Evolutionary conservation across 2,888 invertebrate species (phyloP), one percentile per base, ranked within the genome.

Genomic region (Drosophila fulvimacula): DNA sequence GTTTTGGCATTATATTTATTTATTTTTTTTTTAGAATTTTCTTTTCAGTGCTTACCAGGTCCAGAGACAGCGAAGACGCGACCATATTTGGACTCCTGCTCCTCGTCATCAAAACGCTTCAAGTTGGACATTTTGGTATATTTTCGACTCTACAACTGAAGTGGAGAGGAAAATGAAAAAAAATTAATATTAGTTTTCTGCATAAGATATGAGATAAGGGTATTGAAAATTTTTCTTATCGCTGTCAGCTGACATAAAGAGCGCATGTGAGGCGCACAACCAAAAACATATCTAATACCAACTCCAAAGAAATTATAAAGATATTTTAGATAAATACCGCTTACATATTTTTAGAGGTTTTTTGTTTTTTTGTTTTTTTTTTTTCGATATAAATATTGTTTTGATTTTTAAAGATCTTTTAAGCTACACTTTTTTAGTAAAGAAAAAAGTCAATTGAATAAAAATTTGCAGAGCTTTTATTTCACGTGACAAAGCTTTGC

Each of bases 31-130:
- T 21, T 7, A 10, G 6, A 5, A n/a, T 19, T 10, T 41, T 36
- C 10, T 3, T 48, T 17, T 17, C 9, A 11, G 4, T 67, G 82
- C 90, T 89, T 77, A 98, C 98, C 99, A 93, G 99, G 99, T 84
- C 99, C 99, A 63, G 99, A 99, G 24, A 99, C 99, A 44, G 98
- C 99, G 91, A 95, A 98, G 42, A 99, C 99, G 93, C 96, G 98
- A 81, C 99, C 99, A 93, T 97, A 98, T 90, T 93, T 95, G 46
- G 95, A 95, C 93, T 99, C 99, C 90, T 94, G 95, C 79, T 98
- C 98, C 90, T 96, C 97, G 93, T 97, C 96, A 88, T 94, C 94
- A 90, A 97, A 95, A 92, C 95, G 96, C 89, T 94, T 94, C 92
- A 97, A 93, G 87, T 92, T 92, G 89, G 95, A 94, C 96, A 96